Percentiles rank a stretch among this genome's conserved stretches.
Evolutionary conservation across 30 jellyfish, hydroid and myxozoan genomes (phyloP).

Genomic region (Nemopilema nomurai): DNA sequence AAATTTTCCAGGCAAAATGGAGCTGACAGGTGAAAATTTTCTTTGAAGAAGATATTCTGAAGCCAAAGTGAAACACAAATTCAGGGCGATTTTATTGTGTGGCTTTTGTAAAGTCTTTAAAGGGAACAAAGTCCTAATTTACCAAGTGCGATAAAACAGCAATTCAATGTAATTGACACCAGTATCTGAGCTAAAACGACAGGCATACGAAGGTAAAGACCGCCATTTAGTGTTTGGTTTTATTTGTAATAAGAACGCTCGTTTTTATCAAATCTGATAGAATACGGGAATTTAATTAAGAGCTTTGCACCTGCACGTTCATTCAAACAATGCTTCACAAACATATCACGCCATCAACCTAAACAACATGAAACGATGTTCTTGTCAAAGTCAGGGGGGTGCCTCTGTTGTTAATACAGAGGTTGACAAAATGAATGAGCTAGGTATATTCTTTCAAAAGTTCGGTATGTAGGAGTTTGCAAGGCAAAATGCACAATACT

Average conservation of each 20-base stretch:
- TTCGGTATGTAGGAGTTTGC: too few species aligned
- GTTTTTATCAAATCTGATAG: conserved; percentile 33
- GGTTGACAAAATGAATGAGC: neutral
- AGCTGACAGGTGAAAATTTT: neutral
- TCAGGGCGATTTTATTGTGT: neutral
- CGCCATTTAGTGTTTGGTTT: conserved; percentile 19
- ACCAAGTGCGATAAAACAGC: conserved; percentile 38
- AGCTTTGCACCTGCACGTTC: conserved; percentile 50
- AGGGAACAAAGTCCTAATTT: conserved; percentile 26
- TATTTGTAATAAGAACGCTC: conserved; percentile 45
- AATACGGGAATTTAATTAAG: conserved; percentile 67
- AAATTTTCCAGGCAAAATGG: neutral
- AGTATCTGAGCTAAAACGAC: neutral
- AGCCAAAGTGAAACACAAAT: neutral
- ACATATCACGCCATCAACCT: neutral
- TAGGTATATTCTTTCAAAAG: too few species aligned
- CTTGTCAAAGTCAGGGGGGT: neutral
- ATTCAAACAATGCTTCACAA: neutral
- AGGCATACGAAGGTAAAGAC: conserved; percentile 9
- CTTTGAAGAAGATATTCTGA: neutral
- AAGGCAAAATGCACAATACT: too few species aligned
- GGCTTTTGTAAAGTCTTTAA: neutral
- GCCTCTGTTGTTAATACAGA: neutral
- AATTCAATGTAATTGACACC: conserved; percentile 9
- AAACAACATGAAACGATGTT: neutral